Percentiles rank a stretch among this genome's conserved stretches.
phyloP scores from a whole-genome alignment of 2,797 vertebrate species.

The Premnoplex brunnescens region DNA sequence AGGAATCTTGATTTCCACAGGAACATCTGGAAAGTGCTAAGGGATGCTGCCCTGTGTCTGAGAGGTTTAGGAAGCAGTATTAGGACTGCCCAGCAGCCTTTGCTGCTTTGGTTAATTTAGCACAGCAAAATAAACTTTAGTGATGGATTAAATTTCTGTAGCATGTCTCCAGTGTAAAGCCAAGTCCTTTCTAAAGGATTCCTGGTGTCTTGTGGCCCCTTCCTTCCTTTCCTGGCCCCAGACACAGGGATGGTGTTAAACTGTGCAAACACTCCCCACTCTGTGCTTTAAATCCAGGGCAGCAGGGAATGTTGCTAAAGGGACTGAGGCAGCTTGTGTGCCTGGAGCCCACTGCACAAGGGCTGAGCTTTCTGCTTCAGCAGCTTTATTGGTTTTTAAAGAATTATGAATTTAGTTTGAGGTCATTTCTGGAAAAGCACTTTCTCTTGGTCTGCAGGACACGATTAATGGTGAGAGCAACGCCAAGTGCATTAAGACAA shows the following conservation, averaged over 20 bases:
- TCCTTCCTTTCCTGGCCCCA: neutral
- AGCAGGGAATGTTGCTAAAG: neutral
- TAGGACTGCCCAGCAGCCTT: neutral
- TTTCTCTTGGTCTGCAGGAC: neutral
- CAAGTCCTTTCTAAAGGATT: neutral
- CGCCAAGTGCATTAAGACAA: neutral
- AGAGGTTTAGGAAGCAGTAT: neutral
- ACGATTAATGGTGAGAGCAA: neutral
- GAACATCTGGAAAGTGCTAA: neutral
- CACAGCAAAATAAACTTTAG: neutral
- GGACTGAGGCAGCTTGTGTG: neutral
- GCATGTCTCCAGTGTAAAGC: neutral
- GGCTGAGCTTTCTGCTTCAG: neutral
- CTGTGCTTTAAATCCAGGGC: neutral
- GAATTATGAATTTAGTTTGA: conserved; percentile 39
- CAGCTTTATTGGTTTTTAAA: conserved; percentile 27
- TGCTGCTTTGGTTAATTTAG: neutral
- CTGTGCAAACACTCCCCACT: neutral
- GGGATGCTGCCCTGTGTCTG: neutral
- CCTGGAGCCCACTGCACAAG: neutral
- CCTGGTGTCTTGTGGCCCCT: neutral
- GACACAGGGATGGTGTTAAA: neutral
- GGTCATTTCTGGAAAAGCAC: neutral
- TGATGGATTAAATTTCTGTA: neutral
- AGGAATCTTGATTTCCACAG: neutral